Evolutionary conservation across 2,888 invertebrate genomes (phyloP), one percentile per base, ranked within the genome.

Genomic region (Clunio marinus): DNA sequence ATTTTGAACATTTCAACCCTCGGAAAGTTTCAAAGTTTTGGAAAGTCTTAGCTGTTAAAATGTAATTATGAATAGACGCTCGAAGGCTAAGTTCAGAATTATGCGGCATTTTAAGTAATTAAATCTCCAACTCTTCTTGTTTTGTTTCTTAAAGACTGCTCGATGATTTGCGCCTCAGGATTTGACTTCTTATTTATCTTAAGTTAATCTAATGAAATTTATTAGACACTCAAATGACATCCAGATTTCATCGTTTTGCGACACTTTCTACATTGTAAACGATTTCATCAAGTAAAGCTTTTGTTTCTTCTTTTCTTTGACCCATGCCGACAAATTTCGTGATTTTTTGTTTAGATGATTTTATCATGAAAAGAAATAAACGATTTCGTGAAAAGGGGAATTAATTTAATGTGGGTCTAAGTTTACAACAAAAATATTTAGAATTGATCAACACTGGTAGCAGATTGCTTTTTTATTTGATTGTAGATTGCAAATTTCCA

Each of bases 221-320:
- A 57, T 57, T 57, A 57, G 24, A 27, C 55, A 24, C n/a, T 57
- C 24, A 1, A 57, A 57, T 24, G 55, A 57, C 55, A 57, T 25
- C 25, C 55, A 57, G 55, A 57, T 25, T n/a, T 41, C 41, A n/a
- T 5, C n/a, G 41, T 15, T 41, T 41, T 25, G 10, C 25, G 55
- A 57, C 55, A 57, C 55, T 57, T 57, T 57, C n/a, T 32, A 7
- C 32, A 32, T 32, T 32, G 4, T 13, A 41, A 41, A 10, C 10
- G 15, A n/a, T n/a, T 5, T 2, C 2, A 41, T 41, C 10, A 41
- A 41, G 41, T 15, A n/a, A 41, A 41, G 41, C 41, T 41, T 41
- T 41, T 41, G 41, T 41, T 41, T 15, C 10, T 41, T n/a, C 2
- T n/a, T 41, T 41, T 41, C n/a, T 41, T 5, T 41, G 41, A 41